Evolutionary conservation across 2,888 invertebrate species (phyloP), one percentile per base, ranked within the genome.

Genomic region (Epicampocera succincta): DNA sequence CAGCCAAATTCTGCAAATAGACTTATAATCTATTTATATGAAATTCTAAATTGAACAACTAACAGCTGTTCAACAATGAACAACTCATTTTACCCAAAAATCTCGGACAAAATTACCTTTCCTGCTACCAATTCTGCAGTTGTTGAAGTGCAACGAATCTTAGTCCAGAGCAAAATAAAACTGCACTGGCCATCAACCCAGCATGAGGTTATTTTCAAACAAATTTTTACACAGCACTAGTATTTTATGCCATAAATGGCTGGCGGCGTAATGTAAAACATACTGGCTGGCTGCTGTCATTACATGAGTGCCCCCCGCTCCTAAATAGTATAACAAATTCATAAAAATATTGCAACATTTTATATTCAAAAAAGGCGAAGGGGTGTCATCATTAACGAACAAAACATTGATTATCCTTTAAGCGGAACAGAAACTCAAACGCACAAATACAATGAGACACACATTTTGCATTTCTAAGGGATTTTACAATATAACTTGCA

Each of bases 241-340:
- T 61, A 11, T 12, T 13, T n/a, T 21, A 15, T 50, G 2, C 33
- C 5, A 6, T 21, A 38, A 12, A 40, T 13, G 33, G 8, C 11
- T 56, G 58, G 19, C 9, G 6, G 33, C 1, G 17, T 9, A 61
- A 42, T 52, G 11, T 15, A 46, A 40, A 25, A 21, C 9, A 58
- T 3, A 46, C 42, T 63, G 76, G 79, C 65, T 84, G 83, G 84
- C 80, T 71, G 56, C 60, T 46, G 25, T 40, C 46, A 61, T 38
- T 42, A 38, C 17, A 33, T 40, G 5, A 13, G 42, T 60, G 17
- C 54, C 13, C 46, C 38, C 13, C n/a, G n/a, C n/a, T 25, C 17
- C 44, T 12, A 12, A 40, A 56, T 58, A 72, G 17, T 65, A 19
- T 15, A 42, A 50, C 63, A 78, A 66, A 78, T 66, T 56, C 65